phyloP scores from a whole-genome alignment of 2,113 vertebrate species.

The Arizona elegans region DNA sequence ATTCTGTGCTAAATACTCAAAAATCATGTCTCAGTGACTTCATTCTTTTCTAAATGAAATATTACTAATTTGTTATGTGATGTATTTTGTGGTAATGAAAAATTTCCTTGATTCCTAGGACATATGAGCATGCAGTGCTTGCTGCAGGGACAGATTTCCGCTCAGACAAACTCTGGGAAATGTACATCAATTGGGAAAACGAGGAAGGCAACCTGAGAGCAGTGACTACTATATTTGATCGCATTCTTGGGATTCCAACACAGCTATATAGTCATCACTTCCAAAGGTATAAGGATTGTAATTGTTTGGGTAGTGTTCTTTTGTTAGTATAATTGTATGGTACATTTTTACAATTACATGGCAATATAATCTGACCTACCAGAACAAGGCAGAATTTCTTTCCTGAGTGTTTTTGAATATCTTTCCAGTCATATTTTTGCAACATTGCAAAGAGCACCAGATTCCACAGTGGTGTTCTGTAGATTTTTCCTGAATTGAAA shows the following conservation, averaged over 20 bases:
- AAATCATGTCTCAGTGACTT: not conserved
- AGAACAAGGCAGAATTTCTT: not conserved
- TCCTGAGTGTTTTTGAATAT: not conserved
- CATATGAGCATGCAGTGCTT: constrained; percentile 91
- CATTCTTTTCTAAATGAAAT: not conserved
- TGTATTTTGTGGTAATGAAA: not conserved
- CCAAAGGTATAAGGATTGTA: constrained; percentile 80
- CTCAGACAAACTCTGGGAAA: constrained; percentile 96
- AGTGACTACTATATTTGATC: constrained; percentile 91
- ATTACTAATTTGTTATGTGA: no score
- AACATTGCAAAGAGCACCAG: not conserved
- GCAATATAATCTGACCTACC: not conserved
- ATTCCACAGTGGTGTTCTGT: not conserved
- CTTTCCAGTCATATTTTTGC: not conserved
- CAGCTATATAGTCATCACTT: constrained; percentile 96
- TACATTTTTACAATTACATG: not conserved
- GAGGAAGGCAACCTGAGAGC: constrained; percentile 87
- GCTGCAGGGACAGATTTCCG: constrained; percentile 97
- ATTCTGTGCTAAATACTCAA: not conserved
- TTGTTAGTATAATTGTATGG: not conserved
- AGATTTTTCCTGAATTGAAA: not conserved
- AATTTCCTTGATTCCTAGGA: constrained; percentile 67
- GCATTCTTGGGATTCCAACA: constrained; percentile 92
- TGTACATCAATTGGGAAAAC: constrained; percentile 92
- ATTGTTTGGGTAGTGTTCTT: rapidly evolving